Conservation (phyloP, 1,140 invertebrate species). For the Orius insidiosus region DNA sequence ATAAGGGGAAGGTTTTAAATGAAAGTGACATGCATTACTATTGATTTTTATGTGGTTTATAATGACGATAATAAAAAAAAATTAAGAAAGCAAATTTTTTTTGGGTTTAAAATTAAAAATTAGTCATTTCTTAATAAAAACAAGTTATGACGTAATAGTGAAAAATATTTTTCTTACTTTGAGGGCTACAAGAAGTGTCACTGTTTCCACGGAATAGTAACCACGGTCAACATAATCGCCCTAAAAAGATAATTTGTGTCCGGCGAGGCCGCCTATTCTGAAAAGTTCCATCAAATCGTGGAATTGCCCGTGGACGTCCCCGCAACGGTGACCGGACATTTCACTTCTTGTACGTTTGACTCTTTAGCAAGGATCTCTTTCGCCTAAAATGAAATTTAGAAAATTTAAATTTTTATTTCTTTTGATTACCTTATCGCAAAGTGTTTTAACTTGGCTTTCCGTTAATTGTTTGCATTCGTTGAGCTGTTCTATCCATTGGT, state of each 20-base stretch:
- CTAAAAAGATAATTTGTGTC: conserved; percentile 99
- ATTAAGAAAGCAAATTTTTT: too few relatives aligned
- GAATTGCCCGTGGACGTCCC: conserved; percentile 99
- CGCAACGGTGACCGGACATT: conserved; percentile 99
- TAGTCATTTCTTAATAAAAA: too few relatives aligned
- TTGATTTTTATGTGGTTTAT: too few relatives aligned
- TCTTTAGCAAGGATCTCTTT: conserved; percentile 98
- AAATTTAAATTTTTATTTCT: background rate
- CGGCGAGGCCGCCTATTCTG: conserved; percentile 95
- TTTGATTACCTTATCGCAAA: conserved; percentile 92
- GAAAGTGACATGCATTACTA: too few relatives aligned
- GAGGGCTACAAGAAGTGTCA: conserved; percentile 90
- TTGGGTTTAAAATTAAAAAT: too few relatives aligned
- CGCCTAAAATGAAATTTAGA: conserved; percentile 60
- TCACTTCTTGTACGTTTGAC: conserved; percentile 98
- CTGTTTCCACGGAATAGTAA: conserved; percentile 99
- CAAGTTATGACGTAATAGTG: too few relatives aligned
- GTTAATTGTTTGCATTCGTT: conserved; percentile 99
- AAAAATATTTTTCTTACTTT: conserved; percentile 48
- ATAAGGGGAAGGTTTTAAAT: too few relatives aligned
- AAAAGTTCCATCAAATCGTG: conserved; percentile 99
- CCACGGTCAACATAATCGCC: conserved; percentile 99
- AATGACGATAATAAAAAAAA: too few relatives aligned
- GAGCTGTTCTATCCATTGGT: conserved; percentile 99
- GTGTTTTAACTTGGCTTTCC: conserved; percentile 98